Conservation (phyloP, 2,888 invertebrate genomes). For the Pharmacophagus antenor region DNA sequence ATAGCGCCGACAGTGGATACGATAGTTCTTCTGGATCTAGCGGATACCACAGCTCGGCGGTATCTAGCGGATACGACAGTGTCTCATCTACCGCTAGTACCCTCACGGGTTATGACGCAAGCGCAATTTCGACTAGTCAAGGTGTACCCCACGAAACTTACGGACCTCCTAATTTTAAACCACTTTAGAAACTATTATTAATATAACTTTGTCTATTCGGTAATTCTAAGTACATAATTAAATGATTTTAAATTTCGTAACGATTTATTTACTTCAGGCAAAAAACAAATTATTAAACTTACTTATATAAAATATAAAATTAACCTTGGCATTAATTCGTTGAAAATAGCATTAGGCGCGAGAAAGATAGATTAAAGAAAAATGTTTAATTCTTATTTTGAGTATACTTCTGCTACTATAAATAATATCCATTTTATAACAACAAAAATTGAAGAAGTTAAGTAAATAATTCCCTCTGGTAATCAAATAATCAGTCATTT, state of each 20-base stretch:
- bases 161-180: conserved; percentile 65
- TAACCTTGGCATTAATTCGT: too few relatives aligned
- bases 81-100: conserved; percentile 35
- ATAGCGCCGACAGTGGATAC: conserved; percentile 21
- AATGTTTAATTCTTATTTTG: too few relatives aligned
- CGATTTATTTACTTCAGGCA: not conserved
- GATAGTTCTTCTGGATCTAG: conserved; percentile 31
- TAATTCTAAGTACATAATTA: conserved; percentile 24
- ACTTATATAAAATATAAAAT: too few relatives aligned
- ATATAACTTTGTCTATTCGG: conserved; percentile 15
- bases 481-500: too few relatives aligned
- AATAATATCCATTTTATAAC: too few relatives aligned
- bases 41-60: conserved; percentile 36
- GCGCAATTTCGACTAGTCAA: conserved; percentile 62
- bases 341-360: too few relatives aligned
- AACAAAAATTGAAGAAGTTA: too few relatives aligned
- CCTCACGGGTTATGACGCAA: conserved; percentile 40
- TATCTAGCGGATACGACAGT: conserved; percentile 36
- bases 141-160: conserved; percentile 70
- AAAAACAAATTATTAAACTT: too few relatives aligned
- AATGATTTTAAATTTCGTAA: conserved; percentile 8
- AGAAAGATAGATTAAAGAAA: too few relatives aligned
- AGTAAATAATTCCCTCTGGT: too few relatives aligned
- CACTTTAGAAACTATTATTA: conserved; percentile 33
- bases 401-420: too few relatives aligned